Conservation (phyloP, 1,140 invertebrate species). For the Ips typographus region DNA sequence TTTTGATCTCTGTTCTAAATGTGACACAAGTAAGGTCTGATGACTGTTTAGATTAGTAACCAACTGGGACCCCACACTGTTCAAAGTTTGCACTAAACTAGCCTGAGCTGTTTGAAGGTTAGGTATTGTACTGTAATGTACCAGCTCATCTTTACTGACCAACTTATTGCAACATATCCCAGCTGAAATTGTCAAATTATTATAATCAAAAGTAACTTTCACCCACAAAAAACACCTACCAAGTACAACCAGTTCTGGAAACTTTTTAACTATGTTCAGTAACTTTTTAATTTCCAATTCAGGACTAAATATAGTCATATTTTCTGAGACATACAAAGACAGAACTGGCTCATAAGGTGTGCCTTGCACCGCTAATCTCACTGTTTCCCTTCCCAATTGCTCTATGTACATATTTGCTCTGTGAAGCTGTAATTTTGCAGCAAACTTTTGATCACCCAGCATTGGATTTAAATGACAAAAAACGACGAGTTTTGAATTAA, state of each 20-base stretch:
- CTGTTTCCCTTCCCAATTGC: conserved; percentile 60
- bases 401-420: conserved; percentile 68
- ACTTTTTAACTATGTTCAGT: conserved; percentile 62
- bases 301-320: conserved; percentile 65
- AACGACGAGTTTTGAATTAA: conserved; percentile 67
- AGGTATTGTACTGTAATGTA: conserved; percentile 63
- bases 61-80: conserved; percentile 62
- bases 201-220: neutral
- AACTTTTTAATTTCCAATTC: conserved; percentile 59
- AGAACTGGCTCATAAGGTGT: conserved; percentile 63
- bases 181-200: conserved; percentile 53
- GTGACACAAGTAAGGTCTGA: conserved; percentile 65
- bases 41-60: conserved; percentile 67
- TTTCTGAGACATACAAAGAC: conserved; percentile 59
- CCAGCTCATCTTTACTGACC: conserved; percentile 65
- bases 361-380: conserved; percentile 60
- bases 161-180: conserved; percentile 67
- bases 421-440: conserved; percentile 60
- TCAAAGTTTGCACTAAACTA: conserved; percentile 64
- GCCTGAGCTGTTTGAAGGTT: conserved; percentile 61
- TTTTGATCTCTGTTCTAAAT: conserved; percentile 48
- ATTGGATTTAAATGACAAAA: conserved; percentile 73
- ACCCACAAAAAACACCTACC: conserved; percentile 52
- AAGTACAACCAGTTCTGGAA: conserved; percentile 64
- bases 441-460: conserved; percentile 59